Conservation (phyloP, 2,888 invertebrate species). For the Marronus borbonicus region DNA sequence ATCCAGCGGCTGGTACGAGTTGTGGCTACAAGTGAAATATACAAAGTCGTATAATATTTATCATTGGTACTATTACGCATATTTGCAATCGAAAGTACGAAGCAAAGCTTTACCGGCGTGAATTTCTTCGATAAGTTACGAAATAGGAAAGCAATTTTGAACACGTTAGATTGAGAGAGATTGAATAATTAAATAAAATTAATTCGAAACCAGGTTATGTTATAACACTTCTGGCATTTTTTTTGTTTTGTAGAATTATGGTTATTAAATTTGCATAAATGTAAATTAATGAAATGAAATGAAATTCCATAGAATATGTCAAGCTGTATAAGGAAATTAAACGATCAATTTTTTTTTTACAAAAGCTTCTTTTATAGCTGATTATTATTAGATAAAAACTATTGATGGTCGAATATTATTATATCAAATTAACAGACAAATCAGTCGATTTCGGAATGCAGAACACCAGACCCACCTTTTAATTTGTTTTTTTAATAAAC, state of each 20-base stretch:
- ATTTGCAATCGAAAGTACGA: neutral
- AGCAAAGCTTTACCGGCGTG: neutral
- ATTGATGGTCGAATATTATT: no score
- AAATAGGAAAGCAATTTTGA: neutral
- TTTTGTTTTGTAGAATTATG: no score
- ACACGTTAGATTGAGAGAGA: neutral
- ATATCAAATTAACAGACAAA: no score
- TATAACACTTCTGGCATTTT: neutral
- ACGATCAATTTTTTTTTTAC: no score
- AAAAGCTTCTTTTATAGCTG: no score
- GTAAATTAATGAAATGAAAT: neutral
- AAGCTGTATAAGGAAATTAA: no score
- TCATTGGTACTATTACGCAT: neutral
- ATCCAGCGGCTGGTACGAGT: constrained; percentile 69
- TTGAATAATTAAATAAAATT: neutral
- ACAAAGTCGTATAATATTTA: no score
- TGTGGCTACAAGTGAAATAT: constrained; percentile 67
- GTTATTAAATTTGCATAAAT: neutral
- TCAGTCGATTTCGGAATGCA: no score
- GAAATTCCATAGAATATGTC: neutral
- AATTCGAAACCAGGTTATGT: constrained; percentile 3
- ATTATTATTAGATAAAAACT: no score
- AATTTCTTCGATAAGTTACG: neutral
- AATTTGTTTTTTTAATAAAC: no score
- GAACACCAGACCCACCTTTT: no score